These are phyloP conservation scores for Drosophila takahashii DNA, from an alignment of 1,140 invertebrate species.

Conservation along the genomic window DNA sequence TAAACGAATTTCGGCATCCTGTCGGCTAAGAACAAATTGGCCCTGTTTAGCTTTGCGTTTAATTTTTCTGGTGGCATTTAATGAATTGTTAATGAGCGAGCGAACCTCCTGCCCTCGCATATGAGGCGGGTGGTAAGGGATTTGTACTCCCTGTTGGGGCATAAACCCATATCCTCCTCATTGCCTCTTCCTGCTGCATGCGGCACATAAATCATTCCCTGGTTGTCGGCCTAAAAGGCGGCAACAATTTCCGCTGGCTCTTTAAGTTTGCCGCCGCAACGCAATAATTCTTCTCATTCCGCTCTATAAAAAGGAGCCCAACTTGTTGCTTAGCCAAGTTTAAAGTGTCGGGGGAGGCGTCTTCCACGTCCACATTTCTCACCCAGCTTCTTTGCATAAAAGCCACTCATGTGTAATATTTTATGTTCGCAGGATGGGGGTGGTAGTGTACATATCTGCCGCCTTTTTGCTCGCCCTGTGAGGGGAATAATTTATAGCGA, in stretches of 20 bases:
- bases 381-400: conserved; percentile 49
- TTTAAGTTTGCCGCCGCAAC: conserved; percentile 33
- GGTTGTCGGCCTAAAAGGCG: conserved; percentile 62
- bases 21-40: background rate
- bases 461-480: background rate
- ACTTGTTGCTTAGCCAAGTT: conserved; percentile 65
- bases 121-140: background rate
- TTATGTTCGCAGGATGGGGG: conserved; percentile 46
- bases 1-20: background rate
- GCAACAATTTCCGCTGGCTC: conserved; percentile 59
- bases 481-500: conserved; percentile 61
- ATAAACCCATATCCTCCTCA: background rate
- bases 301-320: conserved; percentile 3
- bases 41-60: conserved; percentile 25
- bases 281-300: conserved; percentile 15
- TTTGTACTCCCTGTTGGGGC: conserved; percentile 3
- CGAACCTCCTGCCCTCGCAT: background rate
- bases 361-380: conserved; percentile 6
- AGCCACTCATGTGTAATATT: conserved; percentile 70
- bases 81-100: conserved; percentile 50
- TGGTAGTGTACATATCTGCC: conserved; percentile 7
- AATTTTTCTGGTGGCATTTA: conserved; percentile 50
- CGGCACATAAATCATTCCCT: conserved; percentile 43
- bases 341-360: conserved; percentile 23
- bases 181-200: background rate